Percentiles rank a stretch among this genome's conserved stretches.
Conservation (phyloP, 2,113 vertebrate species). For the Peromyscus californicus region DNA sequence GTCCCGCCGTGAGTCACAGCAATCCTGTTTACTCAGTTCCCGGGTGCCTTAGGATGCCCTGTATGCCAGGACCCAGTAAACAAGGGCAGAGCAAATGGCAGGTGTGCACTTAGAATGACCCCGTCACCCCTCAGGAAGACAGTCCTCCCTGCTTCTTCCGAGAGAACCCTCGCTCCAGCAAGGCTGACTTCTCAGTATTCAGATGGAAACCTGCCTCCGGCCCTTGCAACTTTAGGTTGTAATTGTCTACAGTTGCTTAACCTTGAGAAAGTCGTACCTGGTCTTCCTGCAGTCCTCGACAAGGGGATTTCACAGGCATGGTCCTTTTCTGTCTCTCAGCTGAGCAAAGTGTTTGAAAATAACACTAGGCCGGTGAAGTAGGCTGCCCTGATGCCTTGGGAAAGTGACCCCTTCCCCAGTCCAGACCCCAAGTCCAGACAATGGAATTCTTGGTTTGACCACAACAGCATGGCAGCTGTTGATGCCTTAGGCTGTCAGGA, state of each 20-base stretch:
- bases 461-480: neutral
- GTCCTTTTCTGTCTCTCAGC: neutral
- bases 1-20: accelerated
- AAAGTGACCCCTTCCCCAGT: neutral
- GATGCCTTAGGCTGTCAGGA: neutral
- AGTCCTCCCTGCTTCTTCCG: neutral
- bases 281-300: neutral
- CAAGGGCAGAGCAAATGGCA: neutral
- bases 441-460: neutral
- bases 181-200: neutral
- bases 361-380: neutral
- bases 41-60: no score
- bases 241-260: neutral
- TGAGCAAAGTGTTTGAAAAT: neutral
- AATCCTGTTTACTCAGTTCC: neutral
- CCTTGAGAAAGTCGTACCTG: neutral
- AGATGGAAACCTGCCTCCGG: neutral
- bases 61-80: neutral
- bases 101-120: neutral
- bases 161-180: neutral
- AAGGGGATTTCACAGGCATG: neutral
- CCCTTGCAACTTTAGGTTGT: neutral
- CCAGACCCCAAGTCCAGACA: no score
- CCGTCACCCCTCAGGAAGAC: neutral
- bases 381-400: neutral